Conservation (phyloP, 2,888 invertebrate genomes). For the Deilephila porcellus region DNA sequence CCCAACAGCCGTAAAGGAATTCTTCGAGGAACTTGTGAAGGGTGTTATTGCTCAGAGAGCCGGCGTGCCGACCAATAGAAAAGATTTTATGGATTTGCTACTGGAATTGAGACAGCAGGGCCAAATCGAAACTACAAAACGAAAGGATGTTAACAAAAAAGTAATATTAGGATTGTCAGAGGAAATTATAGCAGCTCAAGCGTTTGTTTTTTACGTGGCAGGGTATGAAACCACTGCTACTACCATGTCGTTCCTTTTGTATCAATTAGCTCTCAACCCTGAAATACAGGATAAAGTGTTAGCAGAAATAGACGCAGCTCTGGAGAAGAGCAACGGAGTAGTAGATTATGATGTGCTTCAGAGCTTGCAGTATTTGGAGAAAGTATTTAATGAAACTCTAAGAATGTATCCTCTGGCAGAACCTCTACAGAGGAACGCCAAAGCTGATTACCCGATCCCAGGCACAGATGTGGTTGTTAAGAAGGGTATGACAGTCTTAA, state of each 20-base stretch:
- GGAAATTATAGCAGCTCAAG: conserved; percentile 64
- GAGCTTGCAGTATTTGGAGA: conserved; percentile 68
- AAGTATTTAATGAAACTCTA: conserved; percentile 66
- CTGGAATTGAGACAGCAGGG: conserved; percentile 53
- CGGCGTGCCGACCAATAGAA: conserved; percentile 50
- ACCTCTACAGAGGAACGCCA: conserved; percentile 61
- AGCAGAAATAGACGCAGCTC: conserved; percentile 57
- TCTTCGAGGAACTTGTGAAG: conserved; percentile 51
- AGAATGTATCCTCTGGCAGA: conserved; percentile 74
- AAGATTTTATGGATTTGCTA: conserved; percentile 64
- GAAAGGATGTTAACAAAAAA: conserved; percentile 37
- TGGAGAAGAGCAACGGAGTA: conserved; percentile 54
- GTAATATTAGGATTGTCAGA: conserved; percentile 54
- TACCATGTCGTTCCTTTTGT: conserved; percentile 62
- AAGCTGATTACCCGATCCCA: conserved; percentile 60
- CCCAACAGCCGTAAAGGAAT: conserved; percentile 44
- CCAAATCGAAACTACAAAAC: conserved; percentile 43
- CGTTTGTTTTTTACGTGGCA: conserved; percentile 71
- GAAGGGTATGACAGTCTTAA: conserved; percentile 56
- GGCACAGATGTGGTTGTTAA: conserved; percentile 60
- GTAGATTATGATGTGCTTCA: conserved; percentile 65
- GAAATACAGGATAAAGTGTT: conserved; percentile 64
- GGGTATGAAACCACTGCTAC: conserved; percentile 77
- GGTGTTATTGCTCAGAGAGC: conserved; percentile 52
- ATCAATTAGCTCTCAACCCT: conserved; percentile 63